A percentile compares a stretch with the other conserved stretches of the same genome.
Evolutionary conservation across 2,113 vertebrate species (phyloP).

Genomic region (Lathamus discolor): DNA sequence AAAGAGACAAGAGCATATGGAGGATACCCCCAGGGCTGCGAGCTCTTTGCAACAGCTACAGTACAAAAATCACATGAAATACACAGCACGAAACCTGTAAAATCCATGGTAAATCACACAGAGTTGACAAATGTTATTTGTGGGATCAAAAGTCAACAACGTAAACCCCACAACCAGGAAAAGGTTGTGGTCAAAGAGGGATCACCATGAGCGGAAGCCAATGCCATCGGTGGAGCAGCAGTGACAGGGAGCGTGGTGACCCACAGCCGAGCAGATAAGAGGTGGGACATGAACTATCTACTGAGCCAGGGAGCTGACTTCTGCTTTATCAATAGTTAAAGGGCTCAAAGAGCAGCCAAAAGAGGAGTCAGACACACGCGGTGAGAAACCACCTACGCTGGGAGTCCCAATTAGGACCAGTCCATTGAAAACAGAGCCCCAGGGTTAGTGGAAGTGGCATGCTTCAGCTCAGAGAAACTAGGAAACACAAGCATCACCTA

Average conservation of each 20-base stretch:
- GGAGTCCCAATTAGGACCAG: not conserved
- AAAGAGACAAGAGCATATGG: not conserved
- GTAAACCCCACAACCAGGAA: not conserved
- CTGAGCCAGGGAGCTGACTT: not conserved
- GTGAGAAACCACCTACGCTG: not conserved
- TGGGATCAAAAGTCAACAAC: not conserved
- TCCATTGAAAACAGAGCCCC: not conserved
- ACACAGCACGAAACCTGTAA: not conserved
- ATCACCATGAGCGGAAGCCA: not conserved
- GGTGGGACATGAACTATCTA: not conserved
- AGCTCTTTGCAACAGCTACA: not conserved
- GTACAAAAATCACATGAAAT: not conserved
- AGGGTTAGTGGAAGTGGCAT: rapidly evolving
- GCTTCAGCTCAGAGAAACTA: not conserved
- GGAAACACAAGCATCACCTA: not conserved
- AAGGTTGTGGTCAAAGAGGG: not conserved
- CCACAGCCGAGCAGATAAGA: not conserved
- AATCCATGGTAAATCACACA: rapidly evolving
- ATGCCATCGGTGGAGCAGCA: rapidly evolving
- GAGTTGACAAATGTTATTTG: not conserved
- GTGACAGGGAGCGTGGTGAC: rapidly evolving
- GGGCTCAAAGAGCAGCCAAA: not conserved
- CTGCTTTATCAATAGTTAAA: not conserved
- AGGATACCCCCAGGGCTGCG: rapidly evolving
- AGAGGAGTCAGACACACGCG: not conserved